Evolutionary conservation across 2,888 invertebrate species (phyloP).

Genomic region (Nesidiocoris tenuis): DNA sequence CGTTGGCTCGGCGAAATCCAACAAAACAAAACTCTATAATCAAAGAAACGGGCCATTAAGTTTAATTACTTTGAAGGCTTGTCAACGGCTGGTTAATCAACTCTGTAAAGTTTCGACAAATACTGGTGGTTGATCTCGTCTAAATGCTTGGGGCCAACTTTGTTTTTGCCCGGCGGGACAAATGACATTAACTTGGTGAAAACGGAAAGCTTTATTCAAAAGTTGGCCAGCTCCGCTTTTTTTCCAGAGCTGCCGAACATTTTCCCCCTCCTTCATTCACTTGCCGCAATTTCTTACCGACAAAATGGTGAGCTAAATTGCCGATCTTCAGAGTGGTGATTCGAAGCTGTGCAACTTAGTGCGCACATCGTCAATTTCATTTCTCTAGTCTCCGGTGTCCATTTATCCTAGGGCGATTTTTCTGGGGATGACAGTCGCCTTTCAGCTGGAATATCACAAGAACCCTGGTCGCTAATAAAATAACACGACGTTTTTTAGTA

Average conservation of each 20-base stretch:
- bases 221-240: conserved; percentile 4
- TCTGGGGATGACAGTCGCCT: no score
- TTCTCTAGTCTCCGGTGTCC: no score
- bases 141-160: conserved; percentile 22
- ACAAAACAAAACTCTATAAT: background rate
- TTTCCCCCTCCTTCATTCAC: background rate
- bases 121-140: conserved; percentile 7
- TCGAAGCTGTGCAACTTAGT: no score
- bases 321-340: no score
- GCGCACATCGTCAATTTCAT: no score
- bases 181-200: conserved; percentile 27
- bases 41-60: conserved; percentile 30
- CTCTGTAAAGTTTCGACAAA: conserved; percentile 14
- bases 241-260: background rate
- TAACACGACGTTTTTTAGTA: no score
- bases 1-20: background rate
- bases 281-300: no score
- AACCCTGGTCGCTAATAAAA: no score
- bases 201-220: conserved; percentile 22
- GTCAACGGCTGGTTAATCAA: conserved; percentile 36
- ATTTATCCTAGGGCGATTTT: no score
- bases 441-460: no score
- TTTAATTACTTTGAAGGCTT: conserved; percentile 34
- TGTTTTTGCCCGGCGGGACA: conserved; percentile 12
- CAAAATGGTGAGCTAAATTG: no score